Evolutionary conservation across 2,888 invertebrate genomes (phyloP).

Genomic region (Hyalella azteca): DNA sequence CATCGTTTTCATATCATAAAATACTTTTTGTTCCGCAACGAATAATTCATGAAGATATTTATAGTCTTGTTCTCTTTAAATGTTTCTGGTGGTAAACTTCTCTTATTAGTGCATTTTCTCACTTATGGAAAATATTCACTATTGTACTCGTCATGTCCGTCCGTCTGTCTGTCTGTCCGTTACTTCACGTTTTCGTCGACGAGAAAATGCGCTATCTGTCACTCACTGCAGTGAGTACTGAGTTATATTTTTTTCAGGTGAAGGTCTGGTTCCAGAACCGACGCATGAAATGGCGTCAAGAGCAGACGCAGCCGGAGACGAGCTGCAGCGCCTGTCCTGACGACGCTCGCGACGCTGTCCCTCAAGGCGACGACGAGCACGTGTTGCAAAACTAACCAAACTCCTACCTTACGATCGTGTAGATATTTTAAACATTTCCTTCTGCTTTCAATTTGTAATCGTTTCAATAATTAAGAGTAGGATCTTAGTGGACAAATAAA

Average conservation of each 20-base stretch:
- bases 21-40: too few species aligned
- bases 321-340: not conserved
- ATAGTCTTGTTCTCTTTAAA: too few species aligned
- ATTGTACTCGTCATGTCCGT: too few species aligned
- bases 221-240: not conserved
- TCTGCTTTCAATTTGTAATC: not conserved
- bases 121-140: too few species aligned
- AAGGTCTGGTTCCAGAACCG: slow-evolving; percentile 95
- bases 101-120: too few species aligned
- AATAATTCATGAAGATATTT: too few species aligned
- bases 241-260: slow-evolving; percentile 69
- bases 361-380: not conserved
- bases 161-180: too few species aligned
- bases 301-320: not conserved
- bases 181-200: too few species aligned
- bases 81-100: too few species aligned
- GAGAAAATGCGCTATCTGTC: too few species aligned
- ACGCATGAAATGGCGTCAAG: slow-evolving; percentile 86
- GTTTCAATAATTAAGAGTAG: not conserved
- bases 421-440: not conserved
- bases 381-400: not conserved
- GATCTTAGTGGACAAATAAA: too few species aligned
- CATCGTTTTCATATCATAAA: too few species aligned
- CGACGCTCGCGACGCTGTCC: not conserved
- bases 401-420: not conserved